Conservation (phyloP, 1,140 invertebrate species). For the Cephus cinctus region DNA sequence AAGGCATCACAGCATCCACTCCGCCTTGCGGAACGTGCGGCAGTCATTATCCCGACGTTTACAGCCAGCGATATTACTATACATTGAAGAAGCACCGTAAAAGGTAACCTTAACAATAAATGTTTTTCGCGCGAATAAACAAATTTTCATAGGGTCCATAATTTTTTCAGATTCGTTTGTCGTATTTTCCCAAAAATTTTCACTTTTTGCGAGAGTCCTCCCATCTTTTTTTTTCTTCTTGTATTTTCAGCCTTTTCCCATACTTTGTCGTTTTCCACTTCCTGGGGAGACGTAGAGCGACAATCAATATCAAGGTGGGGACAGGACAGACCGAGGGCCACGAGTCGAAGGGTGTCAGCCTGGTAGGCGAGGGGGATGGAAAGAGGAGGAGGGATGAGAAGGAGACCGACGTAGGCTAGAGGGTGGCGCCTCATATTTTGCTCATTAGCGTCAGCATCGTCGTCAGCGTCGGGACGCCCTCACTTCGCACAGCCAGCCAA, state of each 20-base stretch:
- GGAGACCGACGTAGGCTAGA: too few species aligned
- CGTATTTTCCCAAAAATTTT: too few species aligned
- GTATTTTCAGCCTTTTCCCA: too few species aligned
- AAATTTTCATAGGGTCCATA: too few species aligned
- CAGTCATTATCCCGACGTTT: conserved; percentile 12
- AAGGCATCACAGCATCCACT: not conserved
- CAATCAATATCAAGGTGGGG: conserved; percentile 46
- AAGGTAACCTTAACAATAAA: too few species aligned
- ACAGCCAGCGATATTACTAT: conserved; percentile 9
- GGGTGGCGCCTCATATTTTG: conserved; percentile 54
- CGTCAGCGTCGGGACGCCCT: conserved; percentile 48
- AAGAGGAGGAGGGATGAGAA: conserved; percentile 10
- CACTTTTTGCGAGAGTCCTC: too few species aligned
- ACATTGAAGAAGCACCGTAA: too few species aligned
- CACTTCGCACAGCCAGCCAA: conserved; percentile 36
- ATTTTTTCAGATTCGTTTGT: too few species aligned
- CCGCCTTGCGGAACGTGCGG: not conserved
- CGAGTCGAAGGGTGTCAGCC: conserved; percentile 11
- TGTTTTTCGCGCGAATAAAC: too few species aligned
- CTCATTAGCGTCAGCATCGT: conserved; percentile 55
- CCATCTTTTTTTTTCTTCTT: too few species aligned
- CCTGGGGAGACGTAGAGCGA: conserved; percentile 27
- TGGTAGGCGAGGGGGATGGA: conserved; percentile 12
- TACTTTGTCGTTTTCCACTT: conserved; percentile 23
- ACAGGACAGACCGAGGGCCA: conserved; percentile 21